Evolutionary conservation across 2,888 invertebrate species (phyloP), one percentile per base, ranked within the genome.

Genomic region (Selenia dentaria): DNA sequence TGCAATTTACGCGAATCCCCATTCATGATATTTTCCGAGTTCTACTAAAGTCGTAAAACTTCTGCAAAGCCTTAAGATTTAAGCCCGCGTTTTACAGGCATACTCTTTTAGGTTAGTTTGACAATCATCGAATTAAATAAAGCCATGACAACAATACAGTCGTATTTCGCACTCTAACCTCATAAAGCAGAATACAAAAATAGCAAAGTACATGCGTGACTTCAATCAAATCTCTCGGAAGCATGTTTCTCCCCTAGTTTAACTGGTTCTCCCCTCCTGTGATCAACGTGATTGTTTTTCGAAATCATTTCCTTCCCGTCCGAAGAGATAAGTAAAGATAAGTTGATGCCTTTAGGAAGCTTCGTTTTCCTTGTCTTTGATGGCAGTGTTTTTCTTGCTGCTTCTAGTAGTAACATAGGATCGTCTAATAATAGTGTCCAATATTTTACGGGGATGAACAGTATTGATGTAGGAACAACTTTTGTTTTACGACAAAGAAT

Each of bases 401-500:
- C 24, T 32, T 22, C 20, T 13, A 6, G 22, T 14, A 10, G 24
- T 46, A 27, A 46, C 36, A 32, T 29, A 13, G 32, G 47, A 48
- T 48, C 41, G 37, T 38, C 25, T 37, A 37, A 41, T 48, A 41
- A 47, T 47, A 47, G 36, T 32, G 27, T 22, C 14, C 37, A 36
- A 41, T 47, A 47, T 47, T 41, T 47, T 47, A 40, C 39, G 26
- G 37, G 35, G 11, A 25, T 26, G 29, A 27, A 25, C 46, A 26
- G 35, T 29, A 40, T 46, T 46, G 46, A 46, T 46, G 46, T 29
- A 46, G 36, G 40, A 35, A 27, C 35, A 46, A 46, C 26, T 46
- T 40, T 46, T 46, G 36, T 46, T 46, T 46, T 46, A 46, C 46
- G 46, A 46, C 10, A 22, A 13, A n/a, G 14, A 39, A 40, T 46